Evolutionary conservation across 1,140 invertebrate species (phyloP), one percentile per base, ranked within the genome.

Genomic region (Bathynomus jamesi): DNA sequence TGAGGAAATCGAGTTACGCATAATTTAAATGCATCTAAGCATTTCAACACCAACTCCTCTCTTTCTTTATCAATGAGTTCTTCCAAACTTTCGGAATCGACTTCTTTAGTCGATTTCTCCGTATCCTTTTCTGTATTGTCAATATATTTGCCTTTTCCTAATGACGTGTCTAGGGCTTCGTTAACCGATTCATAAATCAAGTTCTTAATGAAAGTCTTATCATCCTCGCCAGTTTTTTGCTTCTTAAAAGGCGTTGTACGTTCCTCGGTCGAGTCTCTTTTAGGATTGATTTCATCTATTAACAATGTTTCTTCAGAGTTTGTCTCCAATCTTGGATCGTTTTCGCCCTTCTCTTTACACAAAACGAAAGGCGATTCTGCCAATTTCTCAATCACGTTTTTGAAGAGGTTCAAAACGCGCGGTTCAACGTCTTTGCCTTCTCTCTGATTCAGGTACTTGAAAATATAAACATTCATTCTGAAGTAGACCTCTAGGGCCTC

Each of bases 1-100:
- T 92, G 90, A 0, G 92, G 89, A 83, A 95, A 95, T 53, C 94
- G 84, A 63, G 87, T 85, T 4, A 93, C 85, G 81, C 94, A 96
- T 75, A 93, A 87, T 83, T 93, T 89, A 62, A 97, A 81, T 21
- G 91, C 92, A 78, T 86, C 84, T 27, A 94, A 79, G 81, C 93
- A 95, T 21, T 83, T 80, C 17, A 80, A 75, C 78, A 32, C 80
- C 71, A 70, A 29, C 40, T 28, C 68, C 13, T 64, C 63, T 28
- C 66, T 64, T 31, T 86, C 83, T 11, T 87, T 77, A 30, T 83
- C 81, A 71, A 84, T 81, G 73, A 82, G 80, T 31, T 85, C 84
- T 82, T 71, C 69, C 17, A 62, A 53, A 66, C n/a, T n/a, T n/a
- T n/a, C n/a, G n/a, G n/a, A n/a, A 53, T 53, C 40, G 21, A 53